Conservation (phyloP, 2,888 invertebrate species). For the Microctonus hyperodae region DNA sequence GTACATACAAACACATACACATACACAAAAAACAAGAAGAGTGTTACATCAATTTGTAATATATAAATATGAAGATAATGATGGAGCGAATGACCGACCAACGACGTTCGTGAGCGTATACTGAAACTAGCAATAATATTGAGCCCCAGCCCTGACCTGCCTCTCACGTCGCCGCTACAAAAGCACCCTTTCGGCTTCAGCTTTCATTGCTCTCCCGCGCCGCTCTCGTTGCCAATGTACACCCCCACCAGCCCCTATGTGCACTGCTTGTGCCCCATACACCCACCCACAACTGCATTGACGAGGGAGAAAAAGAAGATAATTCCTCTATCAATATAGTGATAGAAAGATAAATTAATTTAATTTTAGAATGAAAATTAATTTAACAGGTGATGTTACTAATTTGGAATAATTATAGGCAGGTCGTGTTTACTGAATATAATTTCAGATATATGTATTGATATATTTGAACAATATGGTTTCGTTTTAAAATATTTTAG, state of each 20-base stretch:
- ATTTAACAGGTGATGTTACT: no score
- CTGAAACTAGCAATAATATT: constrained; percentile 37
- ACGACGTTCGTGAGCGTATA: constrained; percentile 41
- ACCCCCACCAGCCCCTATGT: constrained; percentile 8
- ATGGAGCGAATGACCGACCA: background rate
- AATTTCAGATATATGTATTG: no score
- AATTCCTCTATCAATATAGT: background rate
- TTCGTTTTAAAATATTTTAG: background rate
- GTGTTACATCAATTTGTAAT: background rate
- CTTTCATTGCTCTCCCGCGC: constrained; percentile 2
- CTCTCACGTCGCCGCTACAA: constrained; percentile 37
- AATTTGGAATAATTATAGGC: no score
- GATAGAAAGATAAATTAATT: constrained; percentile 2
- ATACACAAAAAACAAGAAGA: background rate
- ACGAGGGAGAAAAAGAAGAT: background rate
- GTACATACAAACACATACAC: background rate
- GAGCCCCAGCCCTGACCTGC: constrained; percentile 58
- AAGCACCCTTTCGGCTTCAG: constrained; percentile 38
- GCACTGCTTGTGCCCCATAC: constrained; percentile 35
- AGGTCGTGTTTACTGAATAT: background rate
- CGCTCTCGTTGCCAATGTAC: constrained; percentile 16
- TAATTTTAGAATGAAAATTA: background rate
- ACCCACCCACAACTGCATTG: constrained; percentile 3
- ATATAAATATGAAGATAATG: background rate
- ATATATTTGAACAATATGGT: background rate